Conservation (phyloP, 2,888 invertebrate genomes). For the Athrips mouffetella region DNA sequence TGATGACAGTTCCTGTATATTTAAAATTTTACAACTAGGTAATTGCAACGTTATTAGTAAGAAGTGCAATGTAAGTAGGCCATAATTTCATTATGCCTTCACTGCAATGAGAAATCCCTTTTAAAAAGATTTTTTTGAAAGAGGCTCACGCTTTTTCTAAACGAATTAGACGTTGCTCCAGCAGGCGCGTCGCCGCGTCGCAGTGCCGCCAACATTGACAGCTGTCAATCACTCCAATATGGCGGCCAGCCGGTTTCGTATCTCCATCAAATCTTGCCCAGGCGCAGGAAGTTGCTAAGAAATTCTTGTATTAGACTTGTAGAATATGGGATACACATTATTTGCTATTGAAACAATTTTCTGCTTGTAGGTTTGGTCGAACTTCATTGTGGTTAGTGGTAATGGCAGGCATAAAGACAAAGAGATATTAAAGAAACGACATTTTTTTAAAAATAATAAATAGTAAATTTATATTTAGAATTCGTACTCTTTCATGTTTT, state of each 20-base stretch:
- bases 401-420: no score
- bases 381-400: not conserved
- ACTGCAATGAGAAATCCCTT: no score
- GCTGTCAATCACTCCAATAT: constrained; percentile 77
- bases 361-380: not conserved
- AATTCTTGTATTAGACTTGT: constrained; percentile 6
- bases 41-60: not conserved
- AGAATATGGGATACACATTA: constrained; percentile 1
- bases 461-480: no score
- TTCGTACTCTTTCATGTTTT: no score
- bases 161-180: constrained; percentile 48
- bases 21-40: not conserved
- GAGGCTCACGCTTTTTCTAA: constrained; percentile 34
- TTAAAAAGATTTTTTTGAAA: not conserved
- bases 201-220: constrained; percentile 76
- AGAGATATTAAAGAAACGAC: no score
- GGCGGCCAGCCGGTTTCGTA: constrained; percentile 68
- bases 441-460: no score
- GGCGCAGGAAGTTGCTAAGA: constrained; percentile 17
- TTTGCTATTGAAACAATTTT: not conserved
- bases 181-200: constrained; percentile 71
- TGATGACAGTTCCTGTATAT: not conserved
- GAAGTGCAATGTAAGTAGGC: not conserved
- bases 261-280: constrained; percentile 51
- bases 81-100: no score